Evolutionary conservation across 2,113 vertebrate species (phyloP), one percentile per base, ranked within the genome.

Genomic region (Physeter macrocephalus): DNA sequence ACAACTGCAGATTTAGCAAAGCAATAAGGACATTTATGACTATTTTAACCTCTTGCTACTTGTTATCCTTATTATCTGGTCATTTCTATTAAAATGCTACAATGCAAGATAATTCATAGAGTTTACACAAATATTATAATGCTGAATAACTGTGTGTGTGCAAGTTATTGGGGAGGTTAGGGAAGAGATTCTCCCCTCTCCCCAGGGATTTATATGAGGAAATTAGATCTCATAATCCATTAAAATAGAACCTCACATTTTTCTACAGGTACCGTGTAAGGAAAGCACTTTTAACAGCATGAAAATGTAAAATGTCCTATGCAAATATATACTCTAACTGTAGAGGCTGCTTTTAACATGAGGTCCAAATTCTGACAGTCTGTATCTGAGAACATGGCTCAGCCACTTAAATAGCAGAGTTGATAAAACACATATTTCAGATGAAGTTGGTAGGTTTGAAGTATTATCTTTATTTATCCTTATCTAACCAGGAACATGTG

Each of bases 391-490:
- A 86, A 66, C 49, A 67, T 46, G 49, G 52, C 8, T 77, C 54
- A 90, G 74, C 67, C 52, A 64, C 52, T 87, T 95, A 82, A 91
- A 69, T n/a, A 88, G 46, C 27, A 83, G 17, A 36, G 36, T 6
- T 77, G 46, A 91, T 52, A 71, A 90, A 72, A 83, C 39, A 82
- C 25, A 46, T 75, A 75, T 91, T 88, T 97, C 89, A 94, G 93
- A 84, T 94, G 74, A 61, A 88, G 15, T 43, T 31, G 23, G 72
- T 69, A 90, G 10, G 29, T 61, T 80, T 90, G n/a, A 49, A 87
- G 88, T 77, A 90, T 67, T 86, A 83, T 69, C 15, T 66, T 31
- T 66, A 81, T 81, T 54, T 86, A 67, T 84, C 23, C 43, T 43
- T 67, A 80, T 71, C 34, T 66, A 62, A 71, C 43, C 18, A 39